These are phyloP conservation scores for Bungarus multicinctus DNA, from an alignment of 2,113 vertebrate genomes.

Conservation along the genomic window DNA sequence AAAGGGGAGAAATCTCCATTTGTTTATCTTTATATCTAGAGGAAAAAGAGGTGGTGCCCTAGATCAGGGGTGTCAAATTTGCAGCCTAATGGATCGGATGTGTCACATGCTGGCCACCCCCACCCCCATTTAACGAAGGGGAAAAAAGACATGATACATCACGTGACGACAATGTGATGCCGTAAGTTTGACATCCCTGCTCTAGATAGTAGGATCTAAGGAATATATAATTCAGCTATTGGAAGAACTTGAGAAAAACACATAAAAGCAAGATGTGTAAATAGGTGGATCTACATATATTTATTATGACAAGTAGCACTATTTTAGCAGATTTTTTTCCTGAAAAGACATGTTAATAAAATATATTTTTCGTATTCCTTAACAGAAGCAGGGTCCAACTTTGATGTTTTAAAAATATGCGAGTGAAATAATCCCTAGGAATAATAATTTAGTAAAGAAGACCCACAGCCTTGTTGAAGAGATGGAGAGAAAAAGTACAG, in stretches of 20 bases:
- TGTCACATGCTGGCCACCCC: too few species aligned
- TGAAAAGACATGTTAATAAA: not conserved
- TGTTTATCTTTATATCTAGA: not conserved
- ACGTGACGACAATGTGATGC: too few species aligned
- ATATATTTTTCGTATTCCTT: not conserved
- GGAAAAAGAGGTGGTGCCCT: not conserved
- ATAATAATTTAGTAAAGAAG: not conserved
- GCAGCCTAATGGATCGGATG: too few species aligned
- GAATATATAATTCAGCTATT: not conserved
- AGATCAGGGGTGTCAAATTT: not conserved
- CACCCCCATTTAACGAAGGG: too few species aligned
- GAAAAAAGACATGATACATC: rapidly evolving
- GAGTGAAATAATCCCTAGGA: not conserved
- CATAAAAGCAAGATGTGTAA: not conserved
- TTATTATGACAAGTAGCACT: not conserved
- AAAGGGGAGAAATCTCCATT: not conserved
- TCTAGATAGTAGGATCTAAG: not conserved
- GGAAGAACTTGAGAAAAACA: not conserved
- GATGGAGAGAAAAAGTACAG: constrained; percentile 14
- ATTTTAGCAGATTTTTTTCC: not conserved
- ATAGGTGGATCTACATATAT: not conserved
- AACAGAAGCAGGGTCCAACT: not conserved
- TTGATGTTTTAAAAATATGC: not conserved
- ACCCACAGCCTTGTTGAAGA: not conserved
- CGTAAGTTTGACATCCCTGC: too few species aligned